phyloP scores from a whole-genome alignment of 2,888 invertebrate species.

The Vesta saturnalis region DNA sequence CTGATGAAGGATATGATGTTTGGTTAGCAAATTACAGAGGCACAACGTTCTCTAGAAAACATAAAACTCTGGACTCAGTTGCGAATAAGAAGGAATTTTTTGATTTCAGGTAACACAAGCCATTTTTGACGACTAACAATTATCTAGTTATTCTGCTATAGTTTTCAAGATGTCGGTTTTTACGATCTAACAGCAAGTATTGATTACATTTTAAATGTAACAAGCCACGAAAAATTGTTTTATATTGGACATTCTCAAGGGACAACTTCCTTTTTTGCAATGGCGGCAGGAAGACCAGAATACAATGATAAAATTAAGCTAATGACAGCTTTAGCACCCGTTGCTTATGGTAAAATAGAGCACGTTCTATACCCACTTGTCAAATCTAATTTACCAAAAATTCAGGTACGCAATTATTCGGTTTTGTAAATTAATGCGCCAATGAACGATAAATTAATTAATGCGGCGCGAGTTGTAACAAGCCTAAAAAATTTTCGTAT shows the following conservation, averaged over 20 bases:
- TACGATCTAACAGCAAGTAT: slow-evolving; percentile 82
- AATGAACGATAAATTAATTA: too few species aligned
- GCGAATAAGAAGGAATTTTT: slow-evolving; percentile 57
- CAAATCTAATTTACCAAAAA: too few species aligned
- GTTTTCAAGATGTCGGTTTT: slow-evolving; percentile 81
- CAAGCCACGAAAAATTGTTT: slow-evolving; percentile 67
- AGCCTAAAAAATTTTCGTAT: too few species aligned
- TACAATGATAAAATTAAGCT: slow-evolving; percentile 69
- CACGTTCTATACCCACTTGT: slow-evolving; percentile 51
- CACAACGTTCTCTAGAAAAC: slow-evolving; percentile 49
- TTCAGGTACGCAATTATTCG: too few species aligned
- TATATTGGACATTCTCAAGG: slow-evolving; percentile 79
- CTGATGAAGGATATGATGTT: too few species aligned
- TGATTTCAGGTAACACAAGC: slow-evolving; percentile 55
- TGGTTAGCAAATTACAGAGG: too few species aligned
- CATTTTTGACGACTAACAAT: not conserved
- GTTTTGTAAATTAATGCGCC: too few species aligned
- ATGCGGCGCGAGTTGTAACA: too few species aligned
- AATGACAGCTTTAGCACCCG: slow-evolving; percentile 70
- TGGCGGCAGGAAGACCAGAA: slow-evolving; percentile 67
- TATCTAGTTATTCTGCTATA: slow-evolving; percentile 58
- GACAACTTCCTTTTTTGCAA: slow-evolving; percentile 71
- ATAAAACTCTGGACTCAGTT: slow-evolving; percentile 59
- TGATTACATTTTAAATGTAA: slow-evolving; percentile 69
- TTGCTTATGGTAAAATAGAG: slow-evolving; percentile 65